A percentile compares a stretch with the other conserved stretches of the same genome.
Conservation (phyloP, 1,140 invertebrate species). For the Cydia pomonella region DNA sequence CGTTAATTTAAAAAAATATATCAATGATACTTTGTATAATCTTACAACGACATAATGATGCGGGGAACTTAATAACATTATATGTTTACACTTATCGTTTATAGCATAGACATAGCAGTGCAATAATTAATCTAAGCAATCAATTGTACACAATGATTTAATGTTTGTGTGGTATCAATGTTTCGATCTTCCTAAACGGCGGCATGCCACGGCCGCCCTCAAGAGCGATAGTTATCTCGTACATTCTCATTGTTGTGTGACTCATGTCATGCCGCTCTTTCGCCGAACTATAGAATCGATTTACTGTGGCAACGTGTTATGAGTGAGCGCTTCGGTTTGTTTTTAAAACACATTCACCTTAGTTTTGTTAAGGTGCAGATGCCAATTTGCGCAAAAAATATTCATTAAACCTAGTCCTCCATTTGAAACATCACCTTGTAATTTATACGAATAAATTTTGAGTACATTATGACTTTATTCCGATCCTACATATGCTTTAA, state of each 20-base stretch:
- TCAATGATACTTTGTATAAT: not conserved
- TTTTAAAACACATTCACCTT: not conserved
- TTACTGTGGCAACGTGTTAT: not conserved
- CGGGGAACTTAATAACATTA: not conserved
- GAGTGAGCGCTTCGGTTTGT: not conserved
- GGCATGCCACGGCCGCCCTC: slow-evolving; percentile 1
- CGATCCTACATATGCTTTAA: too few relatives aligned
- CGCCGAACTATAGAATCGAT: not conserved
- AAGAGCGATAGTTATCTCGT: not conserved
- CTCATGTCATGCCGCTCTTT: not conserved
- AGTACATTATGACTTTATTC: too few relatives aligned
- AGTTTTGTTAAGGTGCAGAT: not conserved
- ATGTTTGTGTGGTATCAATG: not conserved
- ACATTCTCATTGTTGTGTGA: slow-evolving; percentile 3
- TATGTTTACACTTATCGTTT: not conserved
- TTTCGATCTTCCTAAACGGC: slow-evolving; percentile 4
- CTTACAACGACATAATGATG: too few relatives aligned
- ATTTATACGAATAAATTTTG: too few relatives aligned
- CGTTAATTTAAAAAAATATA: not conserved
- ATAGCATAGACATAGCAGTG: not conserved
- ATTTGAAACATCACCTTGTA: too few relatives aligned
- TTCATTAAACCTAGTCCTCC: too few relatives aligned
- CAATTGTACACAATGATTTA: not conserved
- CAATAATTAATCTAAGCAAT: slow-evolving; percentile 11
- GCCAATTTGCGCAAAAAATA: too few relatives aligned